Base-by-base conservation (phyloP, 2,113 vertebrate species). In the Triplophysa dalaica region DNA sequence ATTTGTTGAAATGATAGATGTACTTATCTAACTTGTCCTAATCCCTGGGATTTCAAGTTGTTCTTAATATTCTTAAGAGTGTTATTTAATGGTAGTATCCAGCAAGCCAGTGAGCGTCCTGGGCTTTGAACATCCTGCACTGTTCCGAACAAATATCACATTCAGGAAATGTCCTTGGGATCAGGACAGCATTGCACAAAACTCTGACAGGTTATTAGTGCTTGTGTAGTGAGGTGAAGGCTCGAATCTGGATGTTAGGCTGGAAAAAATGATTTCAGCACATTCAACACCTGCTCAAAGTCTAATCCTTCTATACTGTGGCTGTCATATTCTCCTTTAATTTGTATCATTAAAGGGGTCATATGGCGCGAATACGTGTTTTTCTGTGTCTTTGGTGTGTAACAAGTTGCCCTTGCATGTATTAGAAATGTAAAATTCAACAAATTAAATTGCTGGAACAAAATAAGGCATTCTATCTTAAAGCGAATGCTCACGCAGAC, bases 1-100 rank as follows among this genome's bases (percentile, higher is more conserved):
- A 61, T 12, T 43, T 60, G 1, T 74, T 24, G 43, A 45, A 61
- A 74, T 74, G n/a, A 74, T 74, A 60, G 33, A 74, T 74, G 70
- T 43, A 74, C 54, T 6, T 60, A 41, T 74, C 70, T 43, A 38
- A 60, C 54, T 60, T n/a, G 8, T 21, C 21, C 33, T 74, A 74
- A 74, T 74, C 54, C 54, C 22, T 58, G 6, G 54, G 54, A 58
- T 21, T 58, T 21, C 54, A 58, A n/a, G 13, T 74, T 60, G 29
- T 43, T 73, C 70, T 73, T 41, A 74, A 60, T 9, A 3, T 43
- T 43, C 33, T 74, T 43, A 24, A 43, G 33, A 38, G 54, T 54
- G 41, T 60, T 74, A 61, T 61, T 33, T 60, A 60, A 73, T 22
- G n/a, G 54, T 43, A 60, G 19, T 60, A 61, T 24, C n/a, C 33